Evolutionary conservation across 2,113 vertebrate genomes (phyloP).

Genomic region (Calidris pygmaea): DNA sequence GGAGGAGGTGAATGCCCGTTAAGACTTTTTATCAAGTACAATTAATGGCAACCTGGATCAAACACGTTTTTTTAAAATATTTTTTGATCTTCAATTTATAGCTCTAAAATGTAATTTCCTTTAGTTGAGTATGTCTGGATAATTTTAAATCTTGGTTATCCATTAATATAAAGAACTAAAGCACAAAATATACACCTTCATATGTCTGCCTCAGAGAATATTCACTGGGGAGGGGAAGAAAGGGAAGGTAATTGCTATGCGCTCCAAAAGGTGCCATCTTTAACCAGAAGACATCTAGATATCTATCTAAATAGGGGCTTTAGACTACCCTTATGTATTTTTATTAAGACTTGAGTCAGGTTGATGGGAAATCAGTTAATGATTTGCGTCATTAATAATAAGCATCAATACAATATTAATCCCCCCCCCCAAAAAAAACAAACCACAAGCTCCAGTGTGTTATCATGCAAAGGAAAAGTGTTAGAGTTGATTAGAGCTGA

Average conservation of each 20-base stretch:
- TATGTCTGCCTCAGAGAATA: background rate
- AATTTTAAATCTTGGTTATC: background rate
- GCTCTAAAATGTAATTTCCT: background rate
- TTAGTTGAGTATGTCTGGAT: background rate
- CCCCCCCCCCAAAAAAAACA: background rate
- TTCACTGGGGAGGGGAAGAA: background rate
- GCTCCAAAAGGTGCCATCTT: background rate
- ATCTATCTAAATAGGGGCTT: background rate
- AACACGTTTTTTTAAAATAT: rapidly evolving
- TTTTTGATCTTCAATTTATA: background rate
- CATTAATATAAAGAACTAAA: background rate
- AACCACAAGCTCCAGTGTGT: background rate
- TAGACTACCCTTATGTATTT: background rate
- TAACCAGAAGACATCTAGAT: background rate
- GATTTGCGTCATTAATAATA: background rate
- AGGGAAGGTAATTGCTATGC: background rate
- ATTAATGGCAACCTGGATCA: background rate
- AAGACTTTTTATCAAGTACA: background rate
- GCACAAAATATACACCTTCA: background rate
- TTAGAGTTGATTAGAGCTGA: background rate
- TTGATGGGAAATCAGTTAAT: background rate
- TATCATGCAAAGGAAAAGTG: background rate
- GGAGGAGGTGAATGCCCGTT: background rate
- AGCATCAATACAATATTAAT: background rate
- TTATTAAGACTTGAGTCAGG: background rate